Conservation (phyloP, 2,797 vertebrate genomes). For the Cephalopachus bancanus region DNA sequence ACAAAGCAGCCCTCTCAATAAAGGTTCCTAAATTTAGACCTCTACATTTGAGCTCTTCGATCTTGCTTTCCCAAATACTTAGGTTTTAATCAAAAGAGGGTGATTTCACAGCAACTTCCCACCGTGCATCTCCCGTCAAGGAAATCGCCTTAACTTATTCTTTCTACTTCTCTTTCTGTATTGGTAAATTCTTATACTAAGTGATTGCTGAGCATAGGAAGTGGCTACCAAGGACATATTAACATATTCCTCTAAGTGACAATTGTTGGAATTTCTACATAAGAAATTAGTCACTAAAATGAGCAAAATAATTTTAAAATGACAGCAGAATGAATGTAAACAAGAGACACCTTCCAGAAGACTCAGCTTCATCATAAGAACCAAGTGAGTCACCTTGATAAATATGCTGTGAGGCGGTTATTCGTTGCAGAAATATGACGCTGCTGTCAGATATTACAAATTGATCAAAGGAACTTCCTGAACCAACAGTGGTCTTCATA, state of each 20-base stretch:
- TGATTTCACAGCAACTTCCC: constrained; percentile 24
- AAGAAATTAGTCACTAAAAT: constrained; percentile 9
- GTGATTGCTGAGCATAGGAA: not conserved
- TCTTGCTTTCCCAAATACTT: constrained; percentile 43
- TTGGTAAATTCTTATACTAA: constrained; percentile 56
- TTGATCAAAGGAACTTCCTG: not conserved
- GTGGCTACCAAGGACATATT: not conserved
- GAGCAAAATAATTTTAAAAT: not conserved
- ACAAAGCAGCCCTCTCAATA: constrained; percentile 44
- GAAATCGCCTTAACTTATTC: not conserved
- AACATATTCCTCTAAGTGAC: constrained; percentile 12
- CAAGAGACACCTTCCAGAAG: accelerated
- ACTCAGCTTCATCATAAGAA: not conserved
- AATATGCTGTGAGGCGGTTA: not conserved
- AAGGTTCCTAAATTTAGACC: constrained; percentile 66
- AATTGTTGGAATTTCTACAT: constrained; percentile 16
- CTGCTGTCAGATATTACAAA: not conserved
- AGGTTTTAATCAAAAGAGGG: constrained; percentile 72
- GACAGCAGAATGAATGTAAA: constrained; percentile 36
- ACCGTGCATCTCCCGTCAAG: not conserved
- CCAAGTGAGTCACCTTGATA: constrained; percentile 2
- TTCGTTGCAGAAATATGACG: constrained; percentile 61
- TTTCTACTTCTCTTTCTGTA: not conserved
- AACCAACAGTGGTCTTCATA: not conserved
- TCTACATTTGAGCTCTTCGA: constrained; percentile 4